Conservation (phyloP, 2,797 vertebrate genomes). For the Podargus strigoides region DNA sequence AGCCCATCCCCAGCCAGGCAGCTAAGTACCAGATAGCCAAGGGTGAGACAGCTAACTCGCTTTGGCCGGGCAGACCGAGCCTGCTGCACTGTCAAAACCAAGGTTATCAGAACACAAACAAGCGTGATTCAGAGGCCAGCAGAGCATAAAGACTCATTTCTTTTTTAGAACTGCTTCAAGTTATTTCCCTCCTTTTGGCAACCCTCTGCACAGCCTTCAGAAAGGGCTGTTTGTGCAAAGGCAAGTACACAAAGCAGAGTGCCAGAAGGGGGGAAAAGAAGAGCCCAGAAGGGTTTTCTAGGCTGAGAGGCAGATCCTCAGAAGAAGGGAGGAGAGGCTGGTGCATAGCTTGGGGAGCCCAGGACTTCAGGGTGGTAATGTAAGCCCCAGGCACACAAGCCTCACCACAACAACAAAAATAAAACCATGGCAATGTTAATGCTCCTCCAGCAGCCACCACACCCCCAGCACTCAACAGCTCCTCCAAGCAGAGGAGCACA, state of each 20-base stretch:
- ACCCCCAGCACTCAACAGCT: not conserved
- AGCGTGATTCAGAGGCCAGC: not conserved
- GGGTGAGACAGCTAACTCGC: fast-evolving
- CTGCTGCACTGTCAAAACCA: not conserved
- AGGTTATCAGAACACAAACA: not conserved
- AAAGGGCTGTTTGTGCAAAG: not conserved
- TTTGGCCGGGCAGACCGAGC: not conserved
- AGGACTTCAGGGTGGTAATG: not conserved
- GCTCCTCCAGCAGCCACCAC: not conserved
- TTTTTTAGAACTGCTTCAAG: not conserved
- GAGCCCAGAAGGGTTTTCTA: not conserved
- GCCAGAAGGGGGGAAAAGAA: fast-evolving
- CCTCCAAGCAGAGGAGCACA: not conserved
- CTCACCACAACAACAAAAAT: too few species aligned
- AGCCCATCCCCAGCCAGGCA: not conserved
- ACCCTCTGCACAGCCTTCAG: not conserved
- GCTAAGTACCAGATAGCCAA: fast-evolving
- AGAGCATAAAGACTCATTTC: not conserved
- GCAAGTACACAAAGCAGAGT: not conserved
- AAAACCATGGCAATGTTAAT: fast-evolving
- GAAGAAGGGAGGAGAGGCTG: not conserved
- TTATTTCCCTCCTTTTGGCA: not conserved
- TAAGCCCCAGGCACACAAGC: not conserved
- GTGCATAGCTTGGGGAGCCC: not conserved
- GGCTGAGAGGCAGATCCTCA: not conserved